Percentiles rank a stretch among this genome's conserved stretches.
These are phyloP conservation scores for Luehdorfia chinensis DNA, from an alignment of 1,140 invertebrate species.

Conservation along the genomic window DNA sequence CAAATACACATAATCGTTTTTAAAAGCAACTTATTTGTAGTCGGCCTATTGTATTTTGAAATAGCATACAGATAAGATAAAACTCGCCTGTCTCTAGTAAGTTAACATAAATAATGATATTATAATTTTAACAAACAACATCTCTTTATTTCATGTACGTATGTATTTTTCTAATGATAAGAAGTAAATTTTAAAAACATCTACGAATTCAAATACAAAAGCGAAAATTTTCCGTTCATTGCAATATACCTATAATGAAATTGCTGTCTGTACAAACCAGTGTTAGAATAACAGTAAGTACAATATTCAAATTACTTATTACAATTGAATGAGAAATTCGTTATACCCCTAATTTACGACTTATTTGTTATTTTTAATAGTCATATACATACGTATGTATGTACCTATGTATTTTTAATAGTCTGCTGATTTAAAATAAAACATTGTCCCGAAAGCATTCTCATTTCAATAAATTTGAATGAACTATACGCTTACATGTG, in stretches of 20 bases:
- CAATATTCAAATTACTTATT: background rate
- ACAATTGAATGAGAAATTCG: slow-evolving; percentile 7
- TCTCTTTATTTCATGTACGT: background rate
- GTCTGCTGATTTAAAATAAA: too few species aligned
- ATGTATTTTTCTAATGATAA: slow-evolving; percentile 12
- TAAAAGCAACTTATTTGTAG: too few species aligned
- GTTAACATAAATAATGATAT: slow-evolving; percentile 2
- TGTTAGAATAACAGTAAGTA: too few species aligned
- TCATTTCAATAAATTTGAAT: too few species aligned
- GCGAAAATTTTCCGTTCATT: slow-evolving; percentile 13
- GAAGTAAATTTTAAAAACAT: slow-evolving; percentile 12
- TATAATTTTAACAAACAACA: slow-evolving; percentile 15
- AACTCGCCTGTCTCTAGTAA: background rate
- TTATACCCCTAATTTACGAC: slow-evolving; percentile 9
- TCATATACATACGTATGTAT: too few species aligned
- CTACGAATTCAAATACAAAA: slow-evolving; percentile 6
- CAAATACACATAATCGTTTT: too few species aligned
- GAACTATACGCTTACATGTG: background rate
- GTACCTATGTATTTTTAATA: too few species aligned
- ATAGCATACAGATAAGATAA: slow-evolving; percentile 15
- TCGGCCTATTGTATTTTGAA: slow-evolving; percentile 11
- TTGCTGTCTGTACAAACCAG: too few species aligned
- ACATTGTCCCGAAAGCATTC: too few species aligned
- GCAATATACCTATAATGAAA: too few species aligned
- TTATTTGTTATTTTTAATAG: too few species aligned